phyloP scores from a whole-genome alignment of 2,888 invertebrate species.

The Liodrosophila aerea region DNA sequence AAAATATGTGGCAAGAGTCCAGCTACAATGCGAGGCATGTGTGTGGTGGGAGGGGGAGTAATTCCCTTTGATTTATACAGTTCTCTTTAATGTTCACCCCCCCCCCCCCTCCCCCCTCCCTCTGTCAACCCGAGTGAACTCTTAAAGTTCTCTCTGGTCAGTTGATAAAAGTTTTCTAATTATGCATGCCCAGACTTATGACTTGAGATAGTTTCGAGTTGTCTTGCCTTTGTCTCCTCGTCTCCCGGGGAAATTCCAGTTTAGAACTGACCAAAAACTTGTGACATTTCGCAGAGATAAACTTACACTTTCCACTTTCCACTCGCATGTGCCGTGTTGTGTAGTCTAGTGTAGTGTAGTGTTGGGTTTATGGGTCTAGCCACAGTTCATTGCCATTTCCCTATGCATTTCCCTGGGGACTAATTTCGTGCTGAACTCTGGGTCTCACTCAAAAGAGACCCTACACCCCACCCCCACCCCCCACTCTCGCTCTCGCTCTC shows the following conservation, averaged over 20 bases:
- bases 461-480: constrained; percentile 1
- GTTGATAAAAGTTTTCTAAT: constrained; percentile 64
- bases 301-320: constrained; percentile 17
- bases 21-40: constrained; percentile 54
- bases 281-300: constrained; percentile 49
- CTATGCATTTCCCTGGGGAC: constrained; percentile 60
- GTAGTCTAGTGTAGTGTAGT: constrained; percentile 15
- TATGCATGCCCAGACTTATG: constrained; percentile 69
- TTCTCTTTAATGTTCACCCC: constrained; percentile 62
- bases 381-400: constrained; percentile 64
- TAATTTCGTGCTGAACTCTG: constrained; percentile 54
- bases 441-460: constrained; percentile 15
- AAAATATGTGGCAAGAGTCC: constrained; percentile 61
- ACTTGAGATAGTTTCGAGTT: constrained; percentile 10
- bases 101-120: constrained; percentile 1
- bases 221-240: no score
- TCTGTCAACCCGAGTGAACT: no score
- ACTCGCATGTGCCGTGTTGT: constrained; percentile 1
- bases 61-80: constrained; percentile 79
- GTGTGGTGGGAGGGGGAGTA: constrained; percentile 43
- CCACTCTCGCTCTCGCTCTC: no score
- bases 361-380: constrained; percentile 61
- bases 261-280: constrained; percentile 72
- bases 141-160: constrained; percentile 30
- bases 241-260: constrained; percentile 39